Conservation (phyloP, 2,888 invertebrate genomes). For the Tachina fera region DNA sequence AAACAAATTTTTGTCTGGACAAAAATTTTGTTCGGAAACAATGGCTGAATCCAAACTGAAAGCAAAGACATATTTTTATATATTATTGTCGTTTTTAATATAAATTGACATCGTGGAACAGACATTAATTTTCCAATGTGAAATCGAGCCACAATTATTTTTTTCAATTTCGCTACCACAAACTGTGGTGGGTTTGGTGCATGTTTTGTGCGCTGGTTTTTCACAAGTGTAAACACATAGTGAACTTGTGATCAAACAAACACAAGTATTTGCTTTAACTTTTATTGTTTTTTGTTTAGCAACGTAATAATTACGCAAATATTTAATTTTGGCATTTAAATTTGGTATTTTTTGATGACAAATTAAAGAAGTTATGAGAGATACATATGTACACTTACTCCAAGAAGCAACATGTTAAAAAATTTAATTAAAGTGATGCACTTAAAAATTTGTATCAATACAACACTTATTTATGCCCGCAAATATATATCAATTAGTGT, state of each 20-base stretch:
- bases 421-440: slow-evolving; percentile 15
- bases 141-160: too few species aligned
- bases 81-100: too few species aligned
- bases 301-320: slow-evolving; percentile 45
- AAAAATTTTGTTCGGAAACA: too few species aligned
- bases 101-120: too few species aligned
- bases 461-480: neutral
- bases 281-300: neutral
- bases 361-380: slow-evolving; percentile 29
- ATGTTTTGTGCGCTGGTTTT: slow-evolving; percentile 33
- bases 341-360: slow-evolving; percentile 52
- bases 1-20: too few species aligned
- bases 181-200: neutral
- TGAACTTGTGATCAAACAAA: slow-evolving; percentile 7
- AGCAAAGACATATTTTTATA: too few species aligned
- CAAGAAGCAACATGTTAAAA: neutral
- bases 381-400: too few species aligned
- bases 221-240: slow-evolving; percentile 3
- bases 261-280: slow-evolving; percentile 21
- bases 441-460: neutral
- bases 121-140: too few species aligned
- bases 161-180: neutral
- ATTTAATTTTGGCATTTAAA: neutral
- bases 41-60: too few species aligned
- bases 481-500: too few species aligned